phyloP scores from a whole-genome alignment of 2,888 invertebrate species.

The Conus canariensis region DNA sequence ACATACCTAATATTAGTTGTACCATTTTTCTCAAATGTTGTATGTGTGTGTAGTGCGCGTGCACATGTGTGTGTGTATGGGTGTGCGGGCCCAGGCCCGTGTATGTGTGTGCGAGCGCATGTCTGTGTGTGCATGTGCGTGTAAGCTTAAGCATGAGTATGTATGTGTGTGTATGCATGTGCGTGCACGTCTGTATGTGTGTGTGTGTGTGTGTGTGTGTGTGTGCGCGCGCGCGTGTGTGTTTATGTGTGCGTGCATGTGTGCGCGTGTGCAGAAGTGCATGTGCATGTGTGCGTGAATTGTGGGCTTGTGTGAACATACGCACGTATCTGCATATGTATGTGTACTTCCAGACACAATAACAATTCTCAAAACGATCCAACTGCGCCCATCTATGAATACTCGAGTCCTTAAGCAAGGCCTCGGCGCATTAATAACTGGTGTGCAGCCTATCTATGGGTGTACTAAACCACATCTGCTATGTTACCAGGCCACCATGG shows the following conservation, averaged over 20 bases:
- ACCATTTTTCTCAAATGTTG: background rate
- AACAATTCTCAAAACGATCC: too few relatives aligned
- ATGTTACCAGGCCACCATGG: too few relatives aligned
- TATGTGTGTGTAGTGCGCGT: background rate
- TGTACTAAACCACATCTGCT: too few relatives aligned
- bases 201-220: conserved; percentile 15
- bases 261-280: background rate
- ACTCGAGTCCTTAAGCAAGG: too few relatives aligned
- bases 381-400: too few relatives aligned
- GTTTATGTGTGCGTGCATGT: conserved; percentile 21
- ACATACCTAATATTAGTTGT: too few relatives aligned
- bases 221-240: background rate
- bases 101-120: background rate
- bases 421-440: too few relatives aligned
- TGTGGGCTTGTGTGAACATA: background rate
- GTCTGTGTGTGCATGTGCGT: background rate
- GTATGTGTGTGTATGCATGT: background rate
- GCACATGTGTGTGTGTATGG: background rate
- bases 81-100: background rate
- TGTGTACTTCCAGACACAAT: background rate
- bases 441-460: too few relatives aligned
- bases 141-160: background rate
- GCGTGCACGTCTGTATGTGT: background rate
- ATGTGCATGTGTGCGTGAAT: conserved; percentile 13
- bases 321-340: background rate